phyloP scores from a whole-genome alignment of 2,113 vertebrate genomes.

The Peucedramus taeniatus region DNA sequence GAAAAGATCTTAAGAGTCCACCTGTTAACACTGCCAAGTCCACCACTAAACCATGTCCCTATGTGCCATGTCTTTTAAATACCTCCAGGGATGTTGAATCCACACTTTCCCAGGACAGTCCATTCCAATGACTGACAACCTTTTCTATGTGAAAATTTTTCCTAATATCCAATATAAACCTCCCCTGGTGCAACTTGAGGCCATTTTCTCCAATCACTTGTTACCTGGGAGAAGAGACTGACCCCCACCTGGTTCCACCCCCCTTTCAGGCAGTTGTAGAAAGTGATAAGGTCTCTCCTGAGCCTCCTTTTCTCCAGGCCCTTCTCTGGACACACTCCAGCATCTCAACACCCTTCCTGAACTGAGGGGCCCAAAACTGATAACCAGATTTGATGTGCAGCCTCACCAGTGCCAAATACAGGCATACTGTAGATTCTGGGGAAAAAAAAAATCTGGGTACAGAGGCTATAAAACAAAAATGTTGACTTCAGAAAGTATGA shows the following conservation, averaged over 20 bases:
- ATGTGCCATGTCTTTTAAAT: neutral
- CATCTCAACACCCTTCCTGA: neutral
- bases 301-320: neutral
- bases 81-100: neutral
- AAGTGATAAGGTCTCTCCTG: accelerated
- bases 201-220: neutral
- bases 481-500: neutral
- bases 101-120: neutral
- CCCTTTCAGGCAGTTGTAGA: neutral
- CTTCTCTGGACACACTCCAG: neutral
- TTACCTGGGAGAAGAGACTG: neutral
- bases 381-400: neutral
- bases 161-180: neutral
- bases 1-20: neutral
- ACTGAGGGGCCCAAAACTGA: neutral
- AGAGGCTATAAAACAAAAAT: neutral
- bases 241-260: neutral
- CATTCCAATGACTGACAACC: neutral
- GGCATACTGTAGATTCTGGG: neutral
- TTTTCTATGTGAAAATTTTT: neutral
- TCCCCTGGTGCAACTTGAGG: neutral
- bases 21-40: neutral
- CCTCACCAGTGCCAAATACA: neutral
- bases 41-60: neutral
- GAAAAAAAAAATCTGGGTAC: neutral